Evolutionary conservation across 2,113 vertebrate genomes (phyloP).

Genomic region (Ramphastos sulfuratus): DNA sequence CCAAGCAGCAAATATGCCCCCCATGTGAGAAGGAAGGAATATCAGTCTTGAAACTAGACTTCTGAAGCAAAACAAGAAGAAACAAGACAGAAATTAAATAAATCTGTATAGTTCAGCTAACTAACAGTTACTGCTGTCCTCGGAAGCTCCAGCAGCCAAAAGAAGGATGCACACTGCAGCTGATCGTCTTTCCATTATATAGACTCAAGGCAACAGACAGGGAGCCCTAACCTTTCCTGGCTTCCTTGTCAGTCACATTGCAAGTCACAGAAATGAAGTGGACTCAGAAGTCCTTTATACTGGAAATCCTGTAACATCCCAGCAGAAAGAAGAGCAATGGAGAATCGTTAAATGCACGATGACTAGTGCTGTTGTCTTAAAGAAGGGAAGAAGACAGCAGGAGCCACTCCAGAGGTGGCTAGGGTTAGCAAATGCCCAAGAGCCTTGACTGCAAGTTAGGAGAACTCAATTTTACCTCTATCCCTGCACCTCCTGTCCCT

Average conservation of each 20-base stretch:
- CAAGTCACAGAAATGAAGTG: not conserved
- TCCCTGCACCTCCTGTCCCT: not conserved
- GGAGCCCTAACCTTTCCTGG: not conserved
- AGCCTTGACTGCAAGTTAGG: not conserved
- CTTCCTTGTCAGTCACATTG: not conserved
- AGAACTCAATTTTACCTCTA: not conserved
- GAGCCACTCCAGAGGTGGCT: not conserved
- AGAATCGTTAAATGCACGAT: not conserved
- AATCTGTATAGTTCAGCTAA: not conserved
- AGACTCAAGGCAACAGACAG: not conserved
- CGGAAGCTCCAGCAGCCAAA: not conserved
- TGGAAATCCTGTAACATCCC: not conserved
- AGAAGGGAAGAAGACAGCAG: not conserved
- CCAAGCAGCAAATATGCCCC: not conserved
- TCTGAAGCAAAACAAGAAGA: not conserved
- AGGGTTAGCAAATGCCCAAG: not conserved
- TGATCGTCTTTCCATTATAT: not conserved
- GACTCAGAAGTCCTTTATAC: not conserved
- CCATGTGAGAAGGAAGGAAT: not conserved
- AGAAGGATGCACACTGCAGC: accelerated
- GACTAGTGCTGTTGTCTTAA: not conserved
- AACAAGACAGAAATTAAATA: not conserved
- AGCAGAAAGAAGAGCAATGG: not conserved
- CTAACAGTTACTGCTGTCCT: not conserved
- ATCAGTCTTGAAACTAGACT: not conserved